phyloP scores from a whole-genome alignment of 2,797 vertebrate genomes.

The Sciurus carolinensis region DNA sequence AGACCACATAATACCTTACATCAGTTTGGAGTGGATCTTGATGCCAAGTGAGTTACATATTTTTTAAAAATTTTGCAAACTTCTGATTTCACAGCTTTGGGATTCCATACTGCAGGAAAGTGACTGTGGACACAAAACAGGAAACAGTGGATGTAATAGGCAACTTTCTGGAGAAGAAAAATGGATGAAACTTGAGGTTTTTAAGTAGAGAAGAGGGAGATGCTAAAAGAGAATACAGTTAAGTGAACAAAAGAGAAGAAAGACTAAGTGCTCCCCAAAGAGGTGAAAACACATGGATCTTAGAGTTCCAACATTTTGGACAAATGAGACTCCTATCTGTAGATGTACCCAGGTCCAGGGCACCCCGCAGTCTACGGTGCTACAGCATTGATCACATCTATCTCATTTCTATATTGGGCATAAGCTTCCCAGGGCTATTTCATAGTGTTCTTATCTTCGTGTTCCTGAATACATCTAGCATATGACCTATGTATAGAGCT shows the following conservation, averaged over 20 bases:
- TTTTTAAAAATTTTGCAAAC: neutral
- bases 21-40: neutral
- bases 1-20: neutral
- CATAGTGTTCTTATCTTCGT: neutral
- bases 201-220: neutral
- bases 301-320: neutral
- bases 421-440: neutral
- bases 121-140: neutral
- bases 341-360: neutral
- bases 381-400: neutral
- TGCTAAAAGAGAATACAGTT: neutral
- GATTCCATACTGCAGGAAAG: constrained; percentile 1
- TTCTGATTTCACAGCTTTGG: neutral
- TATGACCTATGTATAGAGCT: neutral
- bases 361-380: neutral
- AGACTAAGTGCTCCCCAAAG: neutral
- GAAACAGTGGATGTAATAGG: neutral
- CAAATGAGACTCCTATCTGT: neutral
- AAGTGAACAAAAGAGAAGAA: neutral
- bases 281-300: neutral
- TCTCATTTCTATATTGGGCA: neutral
- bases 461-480: neutral
- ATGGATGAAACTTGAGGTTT: neutral
- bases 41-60: neutral
- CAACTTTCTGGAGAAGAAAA: neutral